Conservation (phyloP, 2,113 vertebrate genomes). For the Cariama cristata region DNA sequence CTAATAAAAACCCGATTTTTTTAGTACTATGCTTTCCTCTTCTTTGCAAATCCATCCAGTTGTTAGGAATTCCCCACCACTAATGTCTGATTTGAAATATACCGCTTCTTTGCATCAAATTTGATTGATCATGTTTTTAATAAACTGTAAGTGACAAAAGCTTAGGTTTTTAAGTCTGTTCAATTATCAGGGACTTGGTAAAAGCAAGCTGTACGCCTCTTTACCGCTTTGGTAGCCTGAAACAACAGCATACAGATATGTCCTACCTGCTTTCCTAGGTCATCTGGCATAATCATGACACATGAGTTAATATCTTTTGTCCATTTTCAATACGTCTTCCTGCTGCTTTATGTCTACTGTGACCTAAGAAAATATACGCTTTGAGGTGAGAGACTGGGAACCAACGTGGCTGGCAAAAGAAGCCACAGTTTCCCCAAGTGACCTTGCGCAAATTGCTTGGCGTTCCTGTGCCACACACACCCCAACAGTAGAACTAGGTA, state of each 20-base stretch:
- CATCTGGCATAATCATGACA: background rate
- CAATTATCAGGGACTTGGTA: background rate
- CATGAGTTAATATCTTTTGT: background rate
- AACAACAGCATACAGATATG: background rate
- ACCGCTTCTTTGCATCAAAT: background rate
- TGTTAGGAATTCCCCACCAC: background rate
- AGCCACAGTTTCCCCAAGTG: background rate
- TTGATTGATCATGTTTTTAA: background rate
- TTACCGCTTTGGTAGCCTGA: background rate
- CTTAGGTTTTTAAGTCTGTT: background rate
- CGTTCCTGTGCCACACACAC: background rate
- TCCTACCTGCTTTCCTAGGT: background rate
- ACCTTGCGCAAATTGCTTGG: constrained; percentile 45
- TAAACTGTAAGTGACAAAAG: background rate
- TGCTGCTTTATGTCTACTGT: background rate
- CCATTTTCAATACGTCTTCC: background rate
- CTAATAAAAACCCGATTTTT: background rate
- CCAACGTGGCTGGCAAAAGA: background rate
- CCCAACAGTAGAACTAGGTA: background rate
- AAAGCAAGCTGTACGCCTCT: background rate
- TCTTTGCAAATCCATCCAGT: background rate
- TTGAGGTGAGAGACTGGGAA: background rate
- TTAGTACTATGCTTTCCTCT: background rate
- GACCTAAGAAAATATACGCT: background rate
- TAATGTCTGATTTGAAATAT: background rate